Base-by-base conservation (phyloP, 2,797 vertebrate genomes). In the Garrulus glandarius region DNA sequence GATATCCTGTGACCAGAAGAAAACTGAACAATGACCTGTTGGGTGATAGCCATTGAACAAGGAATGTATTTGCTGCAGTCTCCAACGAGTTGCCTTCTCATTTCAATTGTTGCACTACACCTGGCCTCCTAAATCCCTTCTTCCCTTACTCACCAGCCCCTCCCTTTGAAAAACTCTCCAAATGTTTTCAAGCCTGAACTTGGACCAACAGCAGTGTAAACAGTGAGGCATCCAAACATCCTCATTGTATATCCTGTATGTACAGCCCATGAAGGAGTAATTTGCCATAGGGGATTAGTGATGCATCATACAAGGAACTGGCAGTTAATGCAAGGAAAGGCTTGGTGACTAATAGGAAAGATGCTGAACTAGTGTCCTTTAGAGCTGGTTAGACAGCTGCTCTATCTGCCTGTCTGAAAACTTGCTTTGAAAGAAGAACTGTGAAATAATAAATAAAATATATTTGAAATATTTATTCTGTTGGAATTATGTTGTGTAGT, bases 181-280 rank as follows among this genome's bases (percentile, higher is more conserved):
- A 41, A 47, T n/a, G 37, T 67, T 57, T 49, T 84, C 93, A 95
- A 93, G 94, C 82, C 95, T 79, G 53, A 72, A 88, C 95, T 84
- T 92, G 94, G 91, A 34, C 44, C 63, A 32, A 13, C 15, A 92
- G 65, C 50, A 27, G 1, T 3, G 61, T 84, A 69, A 87, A 30
- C 34, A 32, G 23, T 32, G 85, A 93, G 82, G 50, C 91, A 36
- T 67, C 34, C 29, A n/a, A 29, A 39, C 27, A 47, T n/a, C 50
- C 80, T 90, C 56, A 1, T 92, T 90, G 74, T 59, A 6, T 88
- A 81, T 93, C 26, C 78, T 78, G 56, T 8, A 1, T 4, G 47
- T 19, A 18, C 72, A 75, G 57, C 39, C 18, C 69, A 8, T 36
- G 19, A 14, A 41, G 24, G 30, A 81, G 60, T 53, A 71, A 8